Evolutionary conservation across 1,140 invertebrate genomes (phyloP), one percentile per base, ranked within the genome.

Genomic region (Cherax quadricarinatus): DNA sequence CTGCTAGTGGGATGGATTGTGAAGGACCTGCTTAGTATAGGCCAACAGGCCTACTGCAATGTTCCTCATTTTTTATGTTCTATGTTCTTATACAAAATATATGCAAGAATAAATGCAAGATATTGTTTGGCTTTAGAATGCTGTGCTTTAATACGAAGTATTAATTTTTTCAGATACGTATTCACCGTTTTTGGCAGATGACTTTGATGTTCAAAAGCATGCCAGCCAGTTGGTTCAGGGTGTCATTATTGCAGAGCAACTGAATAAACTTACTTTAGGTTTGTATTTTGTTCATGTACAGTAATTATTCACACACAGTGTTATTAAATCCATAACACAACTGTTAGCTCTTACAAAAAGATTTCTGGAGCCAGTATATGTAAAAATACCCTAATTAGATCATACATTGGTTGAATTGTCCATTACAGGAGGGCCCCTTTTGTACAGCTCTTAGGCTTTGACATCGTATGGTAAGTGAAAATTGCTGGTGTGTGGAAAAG

Each of bases 231-330:
- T 95, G 4, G 95, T 95, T 83, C 95, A 96, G 80, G 94, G 95
- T 10, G 94, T 97, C 57, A 96, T 96, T 4, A 97, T 97, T 80
- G 95, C 97, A 0, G 97, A 97, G 93, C 97, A 98, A 95, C 96
- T 98, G 16, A 96, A 96, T 73, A 97, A 97, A 95, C 95, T 98
- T n/a, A 96, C 96, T 41, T 96, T 97, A 93, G 95, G 95, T 95
- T 94, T 89, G 92, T 57, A 14, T 3, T 41, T 41, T 80, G 30
- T 41, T 41, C 30, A 41, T 41, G 30, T 41, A 41, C 30, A 41
- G 30, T 41, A 41, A 41, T 41, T 41, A 41, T 41, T 41, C 30
- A 41, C 30, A 41, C 30, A 41, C 30, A 0, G 30, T n/a, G n/a
- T 3, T 70, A 3, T 70, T 18, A 70, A 18, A 14, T 70, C 66